phyloP scores from a whole-genome alignment of 2,888 invertebrate genomes.

The Caenorhabditis panamensis region DNA sequence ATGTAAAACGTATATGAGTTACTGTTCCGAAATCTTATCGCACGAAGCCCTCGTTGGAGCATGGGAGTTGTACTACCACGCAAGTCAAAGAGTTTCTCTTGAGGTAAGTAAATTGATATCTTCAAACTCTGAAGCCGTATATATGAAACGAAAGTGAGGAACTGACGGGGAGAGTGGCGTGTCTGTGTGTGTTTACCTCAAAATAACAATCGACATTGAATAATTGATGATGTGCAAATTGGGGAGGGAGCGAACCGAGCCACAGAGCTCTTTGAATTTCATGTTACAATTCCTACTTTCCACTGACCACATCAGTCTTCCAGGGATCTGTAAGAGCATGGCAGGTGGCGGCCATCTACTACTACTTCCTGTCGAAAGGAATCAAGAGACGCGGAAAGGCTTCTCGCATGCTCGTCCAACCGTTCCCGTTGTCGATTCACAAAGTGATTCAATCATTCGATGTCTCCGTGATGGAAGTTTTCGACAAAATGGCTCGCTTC shows the following conservation, averaged over 20 bases:
- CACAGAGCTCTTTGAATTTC: background rate
- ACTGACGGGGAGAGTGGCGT: background rate
- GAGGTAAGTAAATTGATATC: constrained; percentile 42
- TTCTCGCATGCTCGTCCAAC: constrained; percentile 20
- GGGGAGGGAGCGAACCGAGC: background rate
- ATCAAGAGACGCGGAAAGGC: constrained; percentile 51
- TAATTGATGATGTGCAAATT: constrained; percentile 40
- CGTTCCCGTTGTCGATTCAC: constrained; percentile 25
- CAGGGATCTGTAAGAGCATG: constrained; percentile 48
- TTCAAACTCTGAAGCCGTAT: too few relatives aligned
- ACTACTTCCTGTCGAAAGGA: constrained; percentile 38
- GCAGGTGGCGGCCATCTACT: constrained; percentile 49
- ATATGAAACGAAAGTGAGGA: constrained; percentile 2
- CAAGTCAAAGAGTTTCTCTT: constrained; percentile 43
- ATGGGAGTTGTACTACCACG: constrained; percentile 56
- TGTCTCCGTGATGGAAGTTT: constrained; percentile 52
- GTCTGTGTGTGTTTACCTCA: background rate
- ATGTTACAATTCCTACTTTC: too few relatives aligned
- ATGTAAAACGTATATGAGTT: constrained; percentile 10
- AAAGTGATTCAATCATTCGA: constrained; percentile 25
- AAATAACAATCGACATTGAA: constrained; percentile 27
- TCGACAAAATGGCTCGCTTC: constrained; percentile 62
- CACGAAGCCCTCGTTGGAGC: constrained; percentile 12
- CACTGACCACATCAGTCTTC: too few relatives aligned
- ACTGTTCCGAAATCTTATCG: constrained; percentile 19